Evolutionary conservation across 2,113 vertebrate genomes (phyloP).

Genomic region (Oryzias celebensis): DNA sequence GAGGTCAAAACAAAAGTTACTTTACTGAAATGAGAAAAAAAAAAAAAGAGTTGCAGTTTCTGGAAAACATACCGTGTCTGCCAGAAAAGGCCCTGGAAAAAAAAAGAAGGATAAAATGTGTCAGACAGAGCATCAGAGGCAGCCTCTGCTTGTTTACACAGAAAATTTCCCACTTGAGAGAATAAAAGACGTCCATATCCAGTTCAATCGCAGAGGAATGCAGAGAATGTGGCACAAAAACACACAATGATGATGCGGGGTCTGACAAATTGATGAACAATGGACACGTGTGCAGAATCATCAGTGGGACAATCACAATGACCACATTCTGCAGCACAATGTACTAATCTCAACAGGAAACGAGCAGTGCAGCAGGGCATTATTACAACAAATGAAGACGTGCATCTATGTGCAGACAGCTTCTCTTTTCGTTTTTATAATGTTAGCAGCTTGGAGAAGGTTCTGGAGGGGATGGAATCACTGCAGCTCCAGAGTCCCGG

Average conservation of each 20-base stretch:
- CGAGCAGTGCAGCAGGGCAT: slow-evolving; percentile 27
- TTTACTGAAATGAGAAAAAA: background rate
- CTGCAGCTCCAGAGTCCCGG: slow-evolving; percentile 34
- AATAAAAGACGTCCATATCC: slow-evolving; percentile 18
- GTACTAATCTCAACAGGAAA: slow-evolving; percentile 10
- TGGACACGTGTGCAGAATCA: slow-evolving; percentile 26
- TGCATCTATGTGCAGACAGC: slow-evolving; percentile 17
- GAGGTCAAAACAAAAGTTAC: slow-evolving; percentile 36
- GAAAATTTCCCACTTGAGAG: slow-evolving; percentile 29
- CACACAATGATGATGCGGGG: slow-evolving; percentile 42
- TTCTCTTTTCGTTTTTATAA: slow-evolving; percentile 35
- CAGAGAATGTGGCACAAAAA: slow-evolving; percentile 28
- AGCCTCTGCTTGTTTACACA: slow-evolving; percentile 10
- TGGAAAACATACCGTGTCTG: slow-evolving; percentile 85
- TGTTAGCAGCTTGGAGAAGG: slow-evolving; percentile 39
- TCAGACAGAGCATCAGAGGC: slow-evolving; percentile 8
- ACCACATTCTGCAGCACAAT: slow-evolving; percentile 39
- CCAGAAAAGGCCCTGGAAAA: slow-evolving; percentile 88
- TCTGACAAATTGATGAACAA: slow-evolving; percentile 52
- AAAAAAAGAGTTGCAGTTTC: background rate
- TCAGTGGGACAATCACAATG: slow-evolving; percentile 40
- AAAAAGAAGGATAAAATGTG: slow-evolving; percentile 7
- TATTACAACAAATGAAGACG: slow-evolving; percentile 46
- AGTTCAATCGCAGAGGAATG: slow-evolving; percentile 65
- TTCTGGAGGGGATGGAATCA: slow-evolving; percentile 27